A percentile compares a stretch with the other conserved stretches of the same genome.
phyloP scores from a whole-genome alignment of 2,797 vertebrate species.

The Mormyrops attenuatus region DNA sequence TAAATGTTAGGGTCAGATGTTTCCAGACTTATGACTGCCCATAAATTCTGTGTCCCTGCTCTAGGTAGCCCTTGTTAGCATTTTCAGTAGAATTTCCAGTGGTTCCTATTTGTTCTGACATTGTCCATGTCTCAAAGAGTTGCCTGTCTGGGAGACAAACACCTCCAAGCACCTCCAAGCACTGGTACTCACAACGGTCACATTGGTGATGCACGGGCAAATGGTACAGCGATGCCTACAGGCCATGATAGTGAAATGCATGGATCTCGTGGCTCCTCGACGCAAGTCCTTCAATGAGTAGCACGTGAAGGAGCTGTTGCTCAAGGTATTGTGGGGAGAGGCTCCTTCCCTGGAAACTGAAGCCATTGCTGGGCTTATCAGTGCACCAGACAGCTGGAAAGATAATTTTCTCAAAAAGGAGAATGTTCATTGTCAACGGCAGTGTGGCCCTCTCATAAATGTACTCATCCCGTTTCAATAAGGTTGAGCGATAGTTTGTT shows the following conservation, averaged over 20 bases:
- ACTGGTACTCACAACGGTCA: neutral
- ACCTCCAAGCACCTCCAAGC: neutral
- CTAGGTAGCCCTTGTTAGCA: neutral
- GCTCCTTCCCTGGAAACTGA: neutral
- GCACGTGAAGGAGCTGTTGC: neutral
- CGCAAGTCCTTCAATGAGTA: neutral
- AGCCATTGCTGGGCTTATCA: neutral
- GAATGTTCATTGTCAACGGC: neutral
- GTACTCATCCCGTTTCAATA: conserved; percentile 51
- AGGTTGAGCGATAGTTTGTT: conserved; percentile 60
- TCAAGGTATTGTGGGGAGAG: neutral
- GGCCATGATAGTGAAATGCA: neutral
- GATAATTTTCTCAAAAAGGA: neutral
- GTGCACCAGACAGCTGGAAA: neutral
- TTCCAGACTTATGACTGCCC: neutral
- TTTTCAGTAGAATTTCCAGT: neutral
- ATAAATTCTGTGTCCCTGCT: neutral
- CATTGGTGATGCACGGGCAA: neutral
- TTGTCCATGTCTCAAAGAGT: neutral
- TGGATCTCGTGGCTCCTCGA: neutral
- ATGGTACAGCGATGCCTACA: neutral
- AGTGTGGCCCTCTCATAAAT: conserved; percentile 1
- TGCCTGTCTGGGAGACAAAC: neutral
- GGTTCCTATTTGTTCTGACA: neutral
- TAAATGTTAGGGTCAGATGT: neutral